Conservation (phyloP, 2,113 vertebrate genomes). For the Phycodurus eques region DNA sequence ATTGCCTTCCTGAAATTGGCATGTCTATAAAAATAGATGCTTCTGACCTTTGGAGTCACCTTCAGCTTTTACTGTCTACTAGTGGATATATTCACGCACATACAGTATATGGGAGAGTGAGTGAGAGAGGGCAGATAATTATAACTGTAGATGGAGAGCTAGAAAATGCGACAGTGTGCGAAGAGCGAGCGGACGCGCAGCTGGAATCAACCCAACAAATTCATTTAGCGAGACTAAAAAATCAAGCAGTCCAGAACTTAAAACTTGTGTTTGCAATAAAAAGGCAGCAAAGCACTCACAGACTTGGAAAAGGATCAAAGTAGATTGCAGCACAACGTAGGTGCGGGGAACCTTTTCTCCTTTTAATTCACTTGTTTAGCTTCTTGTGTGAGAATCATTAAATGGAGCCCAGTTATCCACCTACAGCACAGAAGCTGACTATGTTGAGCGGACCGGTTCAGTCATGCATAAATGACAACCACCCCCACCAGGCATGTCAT, state of each 20-base stretch:
- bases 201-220: constrained; percentile 59
- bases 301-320: constrained; percentile 43
- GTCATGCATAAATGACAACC: constrained; percentile 67
- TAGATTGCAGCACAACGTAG: constrained; percentile 26
- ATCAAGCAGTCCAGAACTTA: constrained; percentile 49
- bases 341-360: constrained; percentile 20
- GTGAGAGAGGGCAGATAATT: constrained; percentile 25
- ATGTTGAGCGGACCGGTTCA: constrained; percentile 46
- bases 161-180: constrained; percentile 41
- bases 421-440: constrained; percentile 46
- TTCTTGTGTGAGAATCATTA: constrained; percentile 35
- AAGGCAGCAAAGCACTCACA: constrained; percentile 36
- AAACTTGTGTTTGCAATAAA: constrained; percentile 42
- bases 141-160: constrained; percentile 24
- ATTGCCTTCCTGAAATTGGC: background rate
- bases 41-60: constrained; percentile 22
- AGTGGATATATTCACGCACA: constrained; percentile 27
- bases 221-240: constrained; percentile 58
- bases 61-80: constrained; percentile 19
- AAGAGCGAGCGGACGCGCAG: constrained; percentile 43
- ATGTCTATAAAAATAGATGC: background rate
- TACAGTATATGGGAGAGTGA: constrained; percentile 6
- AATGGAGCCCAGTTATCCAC: constrained; percentile 40
- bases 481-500: constrained; percentile 47
- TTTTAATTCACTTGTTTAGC: constrained; percentile 48